phyloP scores from a whole-genome alignment of 2,888 invertebrate genomes.

The Pheosia tremula region DNA sequence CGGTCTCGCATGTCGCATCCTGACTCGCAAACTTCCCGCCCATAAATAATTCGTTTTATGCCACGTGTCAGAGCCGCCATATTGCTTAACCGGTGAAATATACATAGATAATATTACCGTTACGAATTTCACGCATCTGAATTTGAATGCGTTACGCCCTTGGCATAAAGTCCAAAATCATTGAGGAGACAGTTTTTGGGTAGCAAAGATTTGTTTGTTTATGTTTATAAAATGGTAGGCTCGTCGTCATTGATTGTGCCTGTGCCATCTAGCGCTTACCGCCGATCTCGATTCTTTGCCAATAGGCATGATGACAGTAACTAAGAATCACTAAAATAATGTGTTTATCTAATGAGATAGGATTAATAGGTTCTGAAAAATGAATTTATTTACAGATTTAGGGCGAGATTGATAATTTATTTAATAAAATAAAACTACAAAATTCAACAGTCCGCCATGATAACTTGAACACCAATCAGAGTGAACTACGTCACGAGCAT shows the following conservation, averaged over 20 bases:
- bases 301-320: too few relatives aligned
- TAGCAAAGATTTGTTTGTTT: slow-evolving; percentile 42
- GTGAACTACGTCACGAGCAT: too few relatives aligned
- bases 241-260: slow-evolving; percentile 79
- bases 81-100: slow-evolving; percentile 65
- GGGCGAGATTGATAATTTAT: too few relatives aligned
- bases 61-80: slow-evolving; percentile 79
- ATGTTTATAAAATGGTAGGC: slow-evolving; percentile 64
- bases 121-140: slow-evolving; percentile 39
- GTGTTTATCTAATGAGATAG: too few relatives aligned
- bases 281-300: slow-evolving; percentile 73
- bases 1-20: slow-evolving; percentile 76
- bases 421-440: too few relatives aligned
- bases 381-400: too few relatives aligned
- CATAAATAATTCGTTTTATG: slow-evolving; percentile 78
- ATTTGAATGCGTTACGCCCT: slow-evolving; percentile 52
- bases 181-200: slow-evolving; percentile 33
- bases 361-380: too few relatives aligned
- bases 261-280: slow-evolving; percentile 83
- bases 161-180: slow-evolving; percentile 60
- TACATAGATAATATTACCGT: slow-evolving; percentile 51
- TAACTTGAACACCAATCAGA: too few relatives aligned
- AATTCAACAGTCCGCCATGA: too few relatives aligned
- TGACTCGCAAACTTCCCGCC: slow-evolving; percentile 73
- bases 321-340: too few relatives aligned